A percentile compares a stretch with the other conserved stretches of the same genome.
These are phyloP conservation scores for Euplexia lucipara DNA, from an alignment of 2,888 invertebrate genomes.

Conservation along the genomic window DNA sequence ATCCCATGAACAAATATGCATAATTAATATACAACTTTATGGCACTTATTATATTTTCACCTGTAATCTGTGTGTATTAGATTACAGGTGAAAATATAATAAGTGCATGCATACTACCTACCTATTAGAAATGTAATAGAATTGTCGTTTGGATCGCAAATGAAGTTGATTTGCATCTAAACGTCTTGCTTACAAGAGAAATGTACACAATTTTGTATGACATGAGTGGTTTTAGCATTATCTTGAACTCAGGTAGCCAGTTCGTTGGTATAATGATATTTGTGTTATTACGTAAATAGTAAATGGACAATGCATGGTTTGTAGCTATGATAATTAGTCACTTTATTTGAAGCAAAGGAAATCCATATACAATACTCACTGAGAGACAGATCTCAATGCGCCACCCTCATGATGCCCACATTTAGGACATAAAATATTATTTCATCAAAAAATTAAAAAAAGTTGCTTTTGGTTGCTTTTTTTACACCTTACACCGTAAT, in stretches of 20 bases:
- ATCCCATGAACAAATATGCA: too few relatives aligned
- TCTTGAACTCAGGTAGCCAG: constrained; percentile 7
- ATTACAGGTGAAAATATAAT: too few relatives aligned
- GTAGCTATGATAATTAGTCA: constrained; percentile 6
- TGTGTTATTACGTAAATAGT: constrained; percentile 2
- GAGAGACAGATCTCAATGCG: too few relatives aligned
- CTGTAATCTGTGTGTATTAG: constrained; percentile 24
- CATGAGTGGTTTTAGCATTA: constrained; percentile 21
- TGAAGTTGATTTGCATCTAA: constrained; percentile 51
- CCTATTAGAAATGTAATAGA: constrained; percentile 35
- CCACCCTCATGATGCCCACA: too few relatives aligned
- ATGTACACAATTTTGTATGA: constrained; percentile 28
- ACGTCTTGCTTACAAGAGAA: constrained; percentile 22
- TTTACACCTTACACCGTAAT: not conserved
- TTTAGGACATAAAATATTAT: too few relatives aligned
- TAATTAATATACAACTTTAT: too few relatives aligned
- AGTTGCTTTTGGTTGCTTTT: too few relatives aligned
- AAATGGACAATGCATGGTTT: constrained; percentile 28
- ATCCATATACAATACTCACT: too few relatives aligned
- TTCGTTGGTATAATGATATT: constrained; percentile 21
- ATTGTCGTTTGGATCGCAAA: constrained; percentile 23
- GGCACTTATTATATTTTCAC: too few relatives aligned
- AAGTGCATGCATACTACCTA: constrained; percentile 12
- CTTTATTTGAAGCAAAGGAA: too few relatives aligned
- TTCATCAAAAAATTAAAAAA: too few relatives aligned